These are phyloP conservation scores for Dendronephthya gigantea DNA, from an alignment of 64 coral and sea anemone species.

Conservation along the genomic window DNA sequence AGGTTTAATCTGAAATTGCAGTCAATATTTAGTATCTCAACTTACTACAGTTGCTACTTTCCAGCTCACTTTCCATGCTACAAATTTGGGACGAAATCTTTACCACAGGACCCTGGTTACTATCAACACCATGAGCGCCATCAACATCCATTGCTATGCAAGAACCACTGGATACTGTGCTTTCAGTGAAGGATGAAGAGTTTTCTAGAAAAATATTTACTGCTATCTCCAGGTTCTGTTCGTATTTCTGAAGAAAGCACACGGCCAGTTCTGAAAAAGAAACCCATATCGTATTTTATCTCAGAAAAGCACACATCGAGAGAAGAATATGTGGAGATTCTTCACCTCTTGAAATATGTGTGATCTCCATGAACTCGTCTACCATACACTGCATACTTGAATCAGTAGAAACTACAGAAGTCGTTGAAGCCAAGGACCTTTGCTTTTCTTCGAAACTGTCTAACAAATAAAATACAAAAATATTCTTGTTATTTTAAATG, in stretches of 20 bases:
- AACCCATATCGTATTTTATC: too few relatives aligned
- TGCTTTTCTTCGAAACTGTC: neutral
- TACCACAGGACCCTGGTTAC: neutral
- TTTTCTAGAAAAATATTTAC: conserved; percentile 52
- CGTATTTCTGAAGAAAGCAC: conserved; percentile 44
- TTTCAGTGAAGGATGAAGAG: conserved; percentile 30
- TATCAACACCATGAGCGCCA: neutral
- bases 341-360: conserved; percentile 42
- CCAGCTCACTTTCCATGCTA: neutral
- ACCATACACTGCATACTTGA: conserved; percentile 25
- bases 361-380: conserved; percentile 46
- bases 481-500: too few relatives aligned
- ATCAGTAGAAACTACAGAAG: neutral
- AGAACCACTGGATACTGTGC: neutral
- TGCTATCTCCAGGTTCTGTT: conserved; percentile 68
- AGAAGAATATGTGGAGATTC: neutral
- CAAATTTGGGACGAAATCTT: neutral
- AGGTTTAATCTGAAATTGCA: neutral
- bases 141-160: conserved; percentile 6
- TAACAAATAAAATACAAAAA: too few relatives aligned
- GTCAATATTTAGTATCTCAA: neutral
- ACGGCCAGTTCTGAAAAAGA: conserved; percentile 40
- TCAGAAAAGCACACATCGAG: neutral
- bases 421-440: neutral
- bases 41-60: neutral